Percentiles rank a stretch among this genome's conserved stretches.
These are phyloP conservation scores for Podarcis cretensis DNA, from an alignment of 2,113 vertebrate species.

Conservation along the genomic window DNA sequence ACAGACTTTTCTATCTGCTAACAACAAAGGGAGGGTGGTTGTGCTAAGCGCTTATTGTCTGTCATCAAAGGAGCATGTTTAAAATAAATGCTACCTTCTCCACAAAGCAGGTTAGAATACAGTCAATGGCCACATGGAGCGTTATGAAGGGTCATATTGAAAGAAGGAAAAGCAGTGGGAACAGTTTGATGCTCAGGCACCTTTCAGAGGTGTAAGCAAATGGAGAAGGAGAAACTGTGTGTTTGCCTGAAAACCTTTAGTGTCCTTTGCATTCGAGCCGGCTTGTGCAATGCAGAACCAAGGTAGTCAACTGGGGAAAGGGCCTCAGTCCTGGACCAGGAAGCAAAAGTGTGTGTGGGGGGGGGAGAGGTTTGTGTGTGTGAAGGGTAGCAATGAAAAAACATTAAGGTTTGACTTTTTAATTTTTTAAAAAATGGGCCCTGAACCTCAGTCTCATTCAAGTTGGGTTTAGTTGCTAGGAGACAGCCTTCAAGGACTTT, in stretches of 20 bases:
- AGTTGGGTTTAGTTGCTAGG: slow-evolving; percentile 53
- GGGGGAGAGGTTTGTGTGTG: neutral
- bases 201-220: neutral
- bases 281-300: neutral
- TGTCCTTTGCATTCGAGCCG: neutral
- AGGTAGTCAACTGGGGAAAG: neutral
- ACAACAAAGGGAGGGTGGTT: neutral
- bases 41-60: neutral
- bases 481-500: slow-evolving; percentile 51
- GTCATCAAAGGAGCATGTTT: neutral
- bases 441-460: slow-evolving; percentile 31
- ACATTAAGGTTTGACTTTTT: neutral
- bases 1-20: neutral
- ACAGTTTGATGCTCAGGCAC: neutral
- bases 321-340: neutral
- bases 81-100: neutral
- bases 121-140: neutral
- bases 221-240: neutral
- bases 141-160: neutral
- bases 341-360: neutral
- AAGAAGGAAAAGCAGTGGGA: neutral
- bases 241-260: neutral
- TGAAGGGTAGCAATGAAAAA: neutral
- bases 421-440: neutral
- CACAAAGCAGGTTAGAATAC: neutral